Conservation (phyloP, 2,888 invertebrate genomes). For the Dendrolimus houi region DNA sequence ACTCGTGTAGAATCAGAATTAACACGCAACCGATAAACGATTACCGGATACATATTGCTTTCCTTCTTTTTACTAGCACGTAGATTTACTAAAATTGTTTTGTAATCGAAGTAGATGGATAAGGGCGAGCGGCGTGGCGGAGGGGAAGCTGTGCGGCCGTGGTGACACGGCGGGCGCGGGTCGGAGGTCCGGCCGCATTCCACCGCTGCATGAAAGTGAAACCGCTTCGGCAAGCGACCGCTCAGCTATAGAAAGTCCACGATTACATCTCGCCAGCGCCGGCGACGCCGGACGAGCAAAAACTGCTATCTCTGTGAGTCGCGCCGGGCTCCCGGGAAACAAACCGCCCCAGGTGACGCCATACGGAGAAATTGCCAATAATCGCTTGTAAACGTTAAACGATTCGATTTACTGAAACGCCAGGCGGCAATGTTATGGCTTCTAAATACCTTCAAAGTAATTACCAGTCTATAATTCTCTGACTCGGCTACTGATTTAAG, state of each 20-base stretch:
- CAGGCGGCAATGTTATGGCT: constrained; percentile 16
- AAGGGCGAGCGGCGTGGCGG: neutral
- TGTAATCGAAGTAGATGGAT: neutral
- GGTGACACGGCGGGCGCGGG: constrained; percentile 48
- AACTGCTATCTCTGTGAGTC: constrained; percentile 55
- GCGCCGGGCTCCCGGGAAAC: constrained; percentile 58
- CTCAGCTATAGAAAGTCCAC: constrained; percentile 73
- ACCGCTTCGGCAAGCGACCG: constrained; percentile 52
- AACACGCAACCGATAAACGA: constrained; percentile 26
- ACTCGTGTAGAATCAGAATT: constrained; percentile 41
- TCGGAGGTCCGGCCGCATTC: constrained; percentile 75
- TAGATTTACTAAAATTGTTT: neutral
- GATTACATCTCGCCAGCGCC: constrained; percentile 58
- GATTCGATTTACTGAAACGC: constrained; percentile 48
- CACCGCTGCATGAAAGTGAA: constrained; percentile 71
- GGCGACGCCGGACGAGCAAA: constrained; percentile 58
- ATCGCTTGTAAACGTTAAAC: constrained; percentile 40
- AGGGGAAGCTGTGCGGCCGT: constrained; percentile 16
- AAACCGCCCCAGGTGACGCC: constrained; percentile 49
- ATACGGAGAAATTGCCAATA: constrained; percentile 52
- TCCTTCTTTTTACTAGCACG: neutral
- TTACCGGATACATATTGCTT: neutral
- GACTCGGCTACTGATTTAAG: no score
- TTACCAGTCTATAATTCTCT: neutral
- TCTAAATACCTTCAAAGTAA: constrained; percentile 16